Base-by-base conservation (phyloP, 1,140 invertebrate genomes). In the Aphaenogaster rudis region DNA sequence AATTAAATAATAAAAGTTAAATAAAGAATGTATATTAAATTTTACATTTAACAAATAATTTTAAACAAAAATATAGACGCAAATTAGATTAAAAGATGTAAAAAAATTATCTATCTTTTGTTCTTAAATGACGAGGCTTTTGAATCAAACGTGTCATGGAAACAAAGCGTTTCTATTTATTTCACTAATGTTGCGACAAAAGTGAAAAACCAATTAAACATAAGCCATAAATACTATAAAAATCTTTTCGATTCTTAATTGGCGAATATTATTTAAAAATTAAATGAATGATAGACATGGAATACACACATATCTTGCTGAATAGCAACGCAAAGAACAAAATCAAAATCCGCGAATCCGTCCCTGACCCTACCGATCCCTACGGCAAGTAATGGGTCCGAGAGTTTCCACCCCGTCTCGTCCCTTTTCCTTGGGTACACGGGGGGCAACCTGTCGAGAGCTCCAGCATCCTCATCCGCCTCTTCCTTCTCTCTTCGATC, bases 321-420 rank as follows among this genome's bases (percentile, higher is more conserved):
- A 63, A 17, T 21, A 42, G n/a, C 8, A 36, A 33, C 36, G 39
- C 39, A 3, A 59, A 57, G 33, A 54, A 13, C 36, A 63, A 50
- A 74, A 42, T 52, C 33, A 28, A 74, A 90, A 90, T 45, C 67
- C 28, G 72, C 78, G 69, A 84, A 71, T 82, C 36, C 90, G 90
- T 86, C 90, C 90, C 90, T 91, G 90, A 90, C 81, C 64, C 88
- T 85, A 86, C 86, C 81, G 81, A 88, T 88, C 86, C 90, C 84
- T 86, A 48, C 89, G 36, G 67, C 54, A 39, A 82, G 52, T 77
- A 50, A 45, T 77, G 88, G 69, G 57, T 86, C 57, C 21, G 45
- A 74, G 52, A 72, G 6, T 45, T 45, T 76, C 86, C 57, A 88
- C 77, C 66, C 77, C 71, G 66, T 81, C 67, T 28, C 48, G 42